A percentile compares a stretch with the other conserved stretches of the same genome.
Evolutionary conservation across 2,888 invertebrate genomes (phyloP).

Genomic region (Tortrix viridana): DNA sequence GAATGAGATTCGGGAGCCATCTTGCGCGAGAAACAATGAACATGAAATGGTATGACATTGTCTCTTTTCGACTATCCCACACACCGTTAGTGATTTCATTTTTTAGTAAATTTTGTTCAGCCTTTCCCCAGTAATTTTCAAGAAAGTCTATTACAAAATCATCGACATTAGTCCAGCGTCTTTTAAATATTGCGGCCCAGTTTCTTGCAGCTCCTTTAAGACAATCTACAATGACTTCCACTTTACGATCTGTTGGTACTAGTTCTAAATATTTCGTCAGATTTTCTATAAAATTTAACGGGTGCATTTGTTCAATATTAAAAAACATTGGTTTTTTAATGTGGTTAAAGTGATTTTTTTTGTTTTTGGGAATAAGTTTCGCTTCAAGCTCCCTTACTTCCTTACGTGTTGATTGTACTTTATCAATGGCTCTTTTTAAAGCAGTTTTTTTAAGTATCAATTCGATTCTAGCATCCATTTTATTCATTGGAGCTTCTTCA

Average conservation of each 20-base stretch:
- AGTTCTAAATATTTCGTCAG: slow-evolving; percentile 1
- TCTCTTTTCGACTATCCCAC: background rate
- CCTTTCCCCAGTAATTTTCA: slow-evolving; percentile 10
- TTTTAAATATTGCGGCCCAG: slow-evolving; percentile 16
- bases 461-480: background rate
- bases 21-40: slow-evolving; percentile 3
- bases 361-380: background rate
- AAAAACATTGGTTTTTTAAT: slow-evolving; percentile 5
- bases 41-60: slow-evolving; percentile 8
- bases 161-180: slow-evolving; percentile 11
- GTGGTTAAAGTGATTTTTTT: background rate
- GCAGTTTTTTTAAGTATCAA: no score
- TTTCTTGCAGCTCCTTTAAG: slow-evolving; percentile 14
- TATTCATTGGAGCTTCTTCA: no score
- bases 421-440: no score
- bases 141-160: slow-evolving; percentile 20
- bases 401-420: background rate
- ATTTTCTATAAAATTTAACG: slow-evolving; percentile 17
- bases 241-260: background rate
- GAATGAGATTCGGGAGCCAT: slow-evolving; percentile 9
- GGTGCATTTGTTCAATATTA: background rate
- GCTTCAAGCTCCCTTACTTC: background rate
- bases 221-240: slow-evolving; percentile 11
- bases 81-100: slow-evolving; percentile 4
- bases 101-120: slow-evolving; percentile 14